phyloP scores from a whole-genome alignment of 1,140 invertebrate species.

The Frieseomelitta varia region DNA sequence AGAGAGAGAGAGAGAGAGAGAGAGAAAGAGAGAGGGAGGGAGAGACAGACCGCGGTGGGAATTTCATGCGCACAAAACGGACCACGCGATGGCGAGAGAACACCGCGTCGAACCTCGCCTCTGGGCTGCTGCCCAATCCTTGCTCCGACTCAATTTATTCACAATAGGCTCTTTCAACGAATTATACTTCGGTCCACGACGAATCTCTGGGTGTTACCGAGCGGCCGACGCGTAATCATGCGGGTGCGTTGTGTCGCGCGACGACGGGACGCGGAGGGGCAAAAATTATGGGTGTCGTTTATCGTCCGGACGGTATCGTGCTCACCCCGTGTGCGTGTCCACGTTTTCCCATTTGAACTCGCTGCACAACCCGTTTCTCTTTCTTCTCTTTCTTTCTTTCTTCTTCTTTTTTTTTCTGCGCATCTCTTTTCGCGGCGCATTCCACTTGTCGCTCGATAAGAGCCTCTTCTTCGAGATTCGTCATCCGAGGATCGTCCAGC shows the following conservation, averaged over 20 bases:
- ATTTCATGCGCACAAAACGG: slow-evolving; percentile 62
- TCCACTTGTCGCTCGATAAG: neutral
- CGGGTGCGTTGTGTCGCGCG: slow-evolving; percentile 62
- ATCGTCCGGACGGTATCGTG: neutral
- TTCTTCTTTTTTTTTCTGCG: neutral
- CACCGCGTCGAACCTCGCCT: slow-evolving; percentile 23
- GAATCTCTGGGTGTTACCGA: slow-evolving; percentile 73
- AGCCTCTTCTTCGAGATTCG: too few relatives aligned
- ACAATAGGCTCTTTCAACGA: slow-evolving; percentile 80
- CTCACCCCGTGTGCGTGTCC: neutral
- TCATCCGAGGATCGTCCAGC: neutral
- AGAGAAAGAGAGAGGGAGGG: neutral
- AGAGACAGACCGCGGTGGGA: slow-evolving; percentile 49
- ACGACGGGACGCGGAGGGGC: slow-evolving; percentile 5
- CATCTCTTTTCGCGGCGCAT: too few relatives aligned
- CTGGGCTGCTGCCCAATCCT: slow-evolving; percentile 47
- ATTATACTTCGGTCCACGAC: slow-evolving; percentile 67
- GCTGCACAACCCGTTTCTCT: neutral
- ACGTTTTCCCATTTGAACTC: neutral
- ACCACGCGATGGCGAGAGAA: slow-evolving; percentile 31
- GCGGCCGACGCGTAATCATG: slow-evolving; percentile 65
- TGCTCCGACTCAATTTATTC: slow-evolving; percentile 78
- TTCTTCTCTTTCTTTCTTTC: neutral
- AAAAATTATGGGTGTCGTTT: slow-evolving; percentile 33
- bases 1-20: neutral